These are phyloP conservation scores for Epirrhoe alternata DNA, from an alignment of 2,888 invertebrate species.

Conservation along the genomic window DNA sequence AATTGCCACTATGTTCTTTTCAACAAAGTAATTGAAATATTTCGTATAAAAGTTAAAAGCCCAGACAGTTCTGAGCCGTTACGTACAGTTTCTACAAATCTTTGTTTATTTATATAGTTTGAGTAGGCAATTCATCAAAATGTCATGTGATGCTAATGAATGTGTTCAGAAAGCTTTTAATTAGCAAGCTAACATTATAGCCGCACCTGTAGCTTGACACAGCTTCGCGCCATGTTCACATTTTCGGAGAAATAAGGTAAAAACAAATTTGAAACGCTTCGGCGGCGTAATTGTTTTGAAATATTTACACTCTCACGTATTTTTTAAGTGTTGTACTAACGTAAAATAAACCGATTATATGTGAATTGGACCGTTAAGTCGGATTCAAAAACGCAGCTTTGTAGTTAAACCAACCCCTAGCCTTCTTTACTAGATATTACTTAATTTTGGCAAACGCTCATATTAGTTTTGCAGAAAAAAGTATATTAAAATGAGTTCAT, in stretches of 20 bases:
- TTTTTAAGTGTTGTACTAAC: background rate
- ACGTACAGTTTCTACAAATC: background rate
- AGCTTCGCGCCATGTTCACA: slow-evolving; percentile 13
- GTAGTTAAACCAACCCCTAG: too few species aligned
- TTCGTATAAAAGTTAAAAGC: slow-evolving; percentile 8
- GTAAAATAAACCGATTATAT: background rate
- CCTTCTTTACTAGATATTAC: too few species aligned
- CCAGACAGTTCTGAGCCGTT: background rate
- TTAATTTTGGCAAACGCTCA: too few species aligned
- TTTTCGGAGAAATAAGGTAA: background rate
- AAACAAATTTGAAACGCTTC: background rate
- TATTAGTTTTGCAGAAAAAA: too few species aligned
- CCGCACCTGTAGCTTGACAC: slow-evolving; percentile 51
- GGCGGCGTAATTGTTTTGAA: background rate
- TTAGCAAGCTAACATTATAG: slow-evolving; percentile 44
- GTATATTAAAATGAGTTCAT: too few species aligned
- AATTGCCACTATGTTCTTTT: slow-evolving; percentile 48
- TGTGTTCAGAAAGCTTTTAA: slow-evolving; percentile 42
- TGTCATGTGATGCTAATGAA: slow-evolving; percentile 40
- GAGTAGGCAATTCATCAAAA: slow-evolving; percentile 31
- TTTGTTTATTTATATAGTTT: background rate
- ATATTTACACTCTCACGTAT: background rate
- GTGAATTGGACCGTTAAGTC: too few species aligned
- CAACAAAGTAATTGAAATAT: slow-evolving; percentile 41
- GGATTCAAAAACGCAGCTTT: too few species aligned